phyloP scores from a whole-genome alignment of 2,113 vertebrate genomes.

The human (Homo sapiens) region DNA sequence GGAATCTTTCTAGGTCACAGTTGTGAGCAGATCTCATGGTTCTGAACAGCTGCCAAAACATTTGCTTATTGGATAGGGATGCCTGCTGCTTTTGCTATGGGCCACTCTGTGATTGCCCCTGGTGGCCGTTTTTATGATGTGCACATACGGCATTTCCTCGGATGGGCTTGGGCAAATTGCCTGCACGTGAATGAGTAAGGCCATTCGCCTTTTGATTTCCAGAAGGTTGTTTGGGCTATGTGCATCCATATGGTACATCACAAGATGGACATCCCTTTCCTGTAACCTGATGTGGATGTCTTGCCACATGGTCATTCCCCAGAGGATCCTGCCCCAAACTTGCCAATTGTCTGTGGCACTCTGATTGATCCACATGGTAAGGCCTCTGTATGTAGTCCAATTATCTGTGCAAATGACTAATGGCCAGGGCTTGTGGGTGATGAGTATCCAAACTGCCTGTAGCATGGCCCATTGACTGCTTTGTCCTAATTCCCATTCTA shows the following conservation, averaged over 20 bases:
- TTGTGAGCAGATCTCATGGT: background rate
- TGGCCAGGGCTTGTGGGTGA: background rate
- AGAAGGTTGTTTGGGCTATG: background rate
- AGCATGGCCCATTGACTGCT: background rate
- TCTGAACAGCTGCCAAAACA: background rate
- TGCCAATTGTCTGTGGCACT: background rate
- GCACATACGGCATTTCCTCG: background rate
- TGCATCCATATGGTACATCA: background rate
- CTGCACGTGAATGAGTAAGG: background rate
- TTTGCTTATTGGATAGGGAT: background rate
- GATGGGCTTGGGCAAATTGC: background rate
- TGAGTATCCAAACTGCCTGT: background rate
- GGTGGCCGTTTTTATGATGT: background rate
- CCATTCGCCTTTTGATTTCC: background rate
- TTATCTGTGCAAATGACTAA: background rate
- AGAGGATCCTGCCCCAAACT: background rate
- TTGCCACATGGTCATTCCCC: background rate
- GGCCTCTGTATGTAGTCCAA: background rate
- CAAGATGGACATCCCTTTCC: background rate
- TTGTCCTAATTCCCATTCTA: background rate
- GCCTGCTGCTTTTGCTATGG: background rate
- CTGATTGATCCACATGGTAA: background rate
- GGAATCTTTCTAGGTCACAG: background rate
- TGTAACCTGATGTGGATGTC: background rate
- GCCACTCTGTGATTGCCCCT: background rate